Base-by-base conservation (phyloP, 2,888 invertebrate genomes). In the Leptopilina myrica region DNA sequence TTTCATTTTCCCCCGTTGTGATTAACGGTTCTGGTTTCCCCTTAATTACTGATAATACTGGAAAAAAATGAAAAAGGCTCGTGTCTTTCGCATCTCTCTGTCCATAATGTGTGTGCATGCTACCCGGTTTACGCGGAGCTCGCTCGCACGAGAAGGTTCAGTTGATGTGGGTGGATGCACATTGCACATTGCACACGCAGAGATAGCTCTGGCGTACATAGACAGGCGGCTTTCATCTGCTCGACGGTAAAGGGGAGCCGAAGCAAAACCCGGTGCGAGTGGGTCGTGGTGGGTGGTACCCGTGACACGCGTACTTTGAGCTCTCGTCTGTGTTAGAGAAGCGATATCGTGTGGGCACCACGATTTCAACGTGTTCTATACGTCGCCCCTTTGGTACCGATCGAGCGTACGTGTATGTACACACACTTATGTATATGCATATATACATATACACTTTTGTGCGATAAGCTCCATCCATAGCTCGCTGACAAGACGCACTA, bases 381-480 rank as follows among this genome's bases (percentile, higher is more conserved):
- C 80, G 62, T 62, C 49, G 49, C 53, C 83, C 78, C 81, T 81
- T 79, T 77, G 80, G 78, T 79, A 76, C 66, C 79, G 76, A 81
- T 79, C 83, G 85, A 86, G 86, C 87, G 86, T 77, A 87, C 84
- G 84, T 43, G 43, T 43, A 33, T 33, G 33, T 0, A 20, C 20
- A 20, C 20, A 20, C 20, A 20, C 20, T 20, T 46, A 46, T 11
- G 7, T 46, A 49, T 49, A 49, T 49, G 12, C 11, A 49, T 49
- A 49, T 49, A 49, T 49, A 11, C 11, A 49, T 82, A 81, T 15
- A 46, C 33, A 56, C 73, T 73, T 67, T n/a, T 11, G 20, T 53
- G 26, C 26, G 73, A 73, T 73, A 73, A 73, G 73, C n/a, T 8
- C 4, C n/a, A 26, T 56, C 56, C 33, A 53, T 20, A 69, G 33